Percentiles rank a stretch among this genome's conserved stretches.
phyloP scores from a whole-genome alignment of 2,797 vertebrate species.

The Poecilia velifera region DNA sequence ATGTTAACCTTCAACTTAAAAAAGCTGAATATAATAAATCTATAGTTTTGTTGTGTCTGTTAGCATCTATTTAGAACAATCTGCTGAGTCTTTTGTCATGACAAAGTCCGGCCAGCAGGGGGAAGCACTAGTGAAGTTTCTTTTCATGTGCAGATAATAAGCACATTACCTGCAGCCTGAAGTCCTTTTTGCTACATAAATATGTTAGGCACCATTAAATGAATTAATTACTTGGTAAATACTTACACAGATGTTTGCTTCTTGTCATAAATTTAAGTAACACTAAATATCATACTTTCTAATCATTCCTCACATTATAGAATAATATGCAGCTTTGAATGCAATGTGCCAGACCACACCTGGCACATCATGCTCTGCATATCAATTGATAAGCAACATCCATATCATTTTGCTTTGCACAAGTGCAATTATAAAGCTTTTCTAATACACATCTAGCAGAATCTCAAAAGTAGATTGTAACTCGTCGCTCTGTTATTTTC shows the following conservation, averaged over 20 bases:
- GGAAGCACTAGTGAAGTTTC: slow-evolving; percentile 75
- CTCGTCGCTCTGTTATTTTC: neutral
- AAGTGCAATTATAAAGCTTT: neutral
- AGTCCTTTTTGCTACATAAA: neutral
- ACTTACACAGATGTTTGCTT: neutral
- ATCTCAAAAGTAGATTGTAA: neutral
- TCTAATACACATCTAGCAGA: neutral
- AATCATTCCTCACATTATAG: neutral
- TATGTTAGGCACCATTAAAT: neutral
- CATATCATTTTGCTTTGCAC: neutral
- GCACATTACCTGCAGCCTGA: slow-evolving; percentile 2
- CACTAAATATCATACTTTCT: slow-evolving; percentile 3
- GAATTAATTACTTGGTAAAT: neutral
- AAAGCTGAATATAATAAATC: neutral
- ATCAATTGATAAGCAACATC: neutral
- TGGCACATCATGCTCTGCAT: neutral
- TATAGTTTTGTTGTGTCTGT: neutral
- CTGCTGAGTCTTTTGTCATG: slow-evolving; percentile 50
- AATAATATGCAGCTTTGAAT: neutral
- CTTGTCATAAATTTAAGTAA: neutral
- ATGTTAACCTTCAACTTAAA: neutral
- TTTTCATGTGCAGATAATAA: slow-evolving; percentile 1
- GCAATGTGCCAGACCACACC: no score
- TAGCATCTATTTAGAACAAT: neutral
- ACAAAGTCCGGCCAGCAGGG: slow-evolving; percentile 72